These are phyloP conservation scores for Nothocercus nigrocapillus DNA, from an alignment of 2,113 vertebrate species.

Conservation along the genomic window DNA sequence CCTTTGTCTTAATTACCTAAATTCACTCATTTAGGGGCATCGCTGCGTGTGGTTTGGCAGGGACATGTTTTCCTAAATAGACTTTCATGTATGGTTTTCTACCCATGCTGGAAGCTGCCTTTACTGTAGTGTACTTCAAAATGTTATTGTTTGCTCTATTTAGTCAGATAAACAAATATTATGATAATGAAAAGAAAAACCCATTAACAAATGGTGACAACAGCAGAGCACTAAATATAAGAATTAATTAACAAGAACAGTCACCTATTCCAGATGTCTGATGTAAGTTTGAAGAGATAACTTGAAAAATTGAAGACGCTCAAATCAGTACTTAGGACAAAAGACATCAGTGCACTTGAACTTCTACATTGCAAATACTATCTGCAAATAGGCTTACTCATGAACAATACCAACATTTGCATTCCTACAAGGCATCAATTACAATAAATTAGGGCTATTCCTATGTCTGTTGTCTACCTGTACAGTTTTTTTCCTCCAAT, in stretches of 20 bases:
- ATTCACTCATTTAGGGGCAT: slow-evolving; percentile 53
- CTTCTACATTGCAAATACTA: slow-evolving; percentile 7
- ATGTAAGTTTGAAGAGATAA: slow-evolving; percentile 71
- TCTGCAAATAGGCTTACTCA: not conserved
- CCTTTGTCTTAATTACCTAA: slow-evolving; percentile 56
- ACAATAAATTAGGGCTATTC: not conserved
- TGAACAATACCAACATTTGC: not conserved
- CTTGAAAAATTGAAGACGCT: slow-evolving; percentile 66
- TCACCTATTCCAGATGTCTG: slow-evolving; percentile 70
- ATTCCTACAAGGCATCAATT: not conserved
- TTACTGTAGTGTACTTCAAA: slow-evolving; percentile 52
- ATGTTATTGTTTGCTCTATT: slow-evolving; percentile 74
- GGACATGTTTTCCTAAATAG: slow-evolving; percentile 6
- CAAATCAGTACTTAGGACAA: slow-evolving; percentile 32
- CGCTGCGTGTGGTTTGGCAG: slow-evolving; percentile 36
- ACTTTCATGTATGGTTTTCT: slow-evolving; percentile 39
- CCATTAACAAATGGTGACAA: slow-evolving; percentile 72
- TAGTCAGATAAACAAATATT: slow-evolving; percentile 77
- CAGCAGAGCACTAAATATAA: slow-evolving; percentile 67
- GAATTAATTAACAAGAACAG: slow-evolving; percentile 74
- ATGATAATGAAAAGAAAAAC: slow-evolving; percentile 66
- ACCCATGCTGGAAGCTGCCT: slow-evolving; percentile 21
- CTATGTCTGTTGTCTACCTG: not conserved
- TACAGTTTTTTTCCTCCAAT: not conserved
- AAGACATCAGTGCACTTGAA: slow-evolving; percentile 9